Percentiles rank a stretch among this genome's conserved stretches.
Evolutionary conservation across 2,797 vertebrate genomes (phyloP).

Genomic region (Poecilia gillii): DNA sequence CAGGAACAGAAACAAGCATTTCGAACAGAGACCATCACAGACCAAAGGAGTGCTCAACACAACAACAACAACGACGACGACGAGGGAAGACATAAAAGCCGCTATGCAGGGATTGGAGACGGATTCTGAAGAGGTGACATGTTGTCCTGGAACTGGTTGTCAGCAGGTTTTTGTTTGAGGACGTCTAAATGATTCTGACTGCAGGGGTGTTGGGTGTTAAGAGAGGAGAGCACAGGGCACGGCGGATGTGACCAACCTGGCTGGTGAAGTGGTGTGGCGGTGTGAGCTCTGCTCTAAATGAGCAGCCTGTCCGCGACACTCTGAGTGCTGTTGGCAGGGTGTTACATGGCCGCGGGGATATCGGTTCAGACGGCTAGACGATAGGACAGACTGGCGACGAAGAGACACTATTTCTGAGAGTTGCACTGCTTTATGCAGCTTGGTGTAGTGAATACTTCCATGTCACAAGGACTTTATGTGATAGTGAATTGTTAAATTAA

Average conservation of each 20-base stretch:
- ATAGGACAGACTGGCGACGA: constrained; percentile 48
- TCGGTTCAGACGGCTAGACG: constrained; percentile 33
- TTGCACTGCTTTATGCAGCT: constrained; percentile 30
- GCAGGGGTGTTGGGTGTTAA: constrained; percentile 19
- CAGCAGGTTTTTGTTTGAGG: constrained; percentile 24
- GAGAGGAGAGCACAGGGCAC: constrained; percentile 6
- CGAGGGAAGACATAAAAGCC: constrained; percentile 48
- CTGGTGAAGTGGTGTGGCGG: constrained; percentile 47
- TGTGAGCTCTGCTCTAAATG: constrained; percentile 63
- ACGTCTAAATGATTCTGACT: constrained; percentile 46
- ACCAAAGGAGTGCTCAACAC: constrained; percentile 37
- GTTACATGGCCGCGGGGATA: constrained; percentile 47
- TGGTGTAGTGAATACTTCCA: background rate
- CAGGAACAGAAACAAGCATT: constrained; percentile 28
- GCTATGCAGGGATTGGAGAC: constrained; percentile 35
- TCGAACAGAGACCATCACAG: constrained; percentile 41
- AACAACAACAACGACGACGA: constrained; percentile 45
- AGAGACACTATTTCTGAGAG: constrained; percentile 46
- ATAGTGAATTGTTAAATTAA: background rate
- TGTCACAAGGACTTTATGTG: background rate
- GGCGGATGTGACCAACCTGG: constrained; percentile 31
- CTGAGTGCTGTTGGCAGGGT: constrained; percentile 67
- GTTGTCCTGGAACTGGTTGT: constrained; percentile 30
- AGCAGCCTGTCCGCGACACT: constrained; percentile 58
- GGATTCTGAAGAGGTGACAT: constrained; percentile 40